Evolutionary conservation across 2,113 vertebrate species (phyloP).

Genomic region (Carollia perspicillata): DNA sequence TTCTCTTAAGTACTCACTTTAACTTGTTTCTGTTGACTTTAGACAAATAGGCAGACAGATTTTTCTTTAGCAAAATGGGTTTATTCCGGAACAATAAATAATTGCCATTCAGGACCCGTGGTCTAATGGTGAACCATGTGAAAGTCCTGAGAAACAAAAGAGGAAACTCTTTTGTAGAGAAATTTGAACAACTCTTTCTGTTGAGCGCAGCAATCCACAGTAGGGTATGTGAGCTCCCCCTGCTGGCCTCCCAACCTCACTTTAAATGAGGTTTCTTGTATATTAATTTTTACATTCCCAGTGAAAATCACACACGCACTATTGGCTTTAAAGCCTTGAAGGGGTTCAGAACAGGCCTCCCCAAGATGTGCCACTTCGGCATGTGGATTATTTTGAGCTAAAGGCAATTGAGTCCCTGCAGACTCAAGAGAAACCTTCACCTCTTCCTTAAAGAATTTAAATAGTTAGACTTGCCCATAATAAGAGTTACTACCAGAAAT

Average conservation of each 20-base stretch:
- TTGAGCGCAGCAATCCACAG: background rate
- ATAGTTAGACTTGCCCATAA: background rate
- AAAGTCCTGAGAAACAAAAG: background rate
- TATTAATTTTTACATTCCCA: background rate
- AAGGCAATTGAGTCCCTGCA: background rate
- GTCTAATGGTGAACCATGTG: background rate
- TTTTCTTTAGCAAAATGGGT: background rate
- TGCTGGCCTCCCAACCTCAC: background rate
- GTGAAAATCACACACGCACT: background rate
- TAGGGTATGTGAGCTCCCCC: background rate
- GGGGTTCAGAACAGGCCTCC: background rate
- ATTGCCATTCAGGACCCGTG: background rate
- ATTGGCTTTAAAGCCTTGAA: background rate
- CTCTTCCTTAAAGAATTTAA: background rate
- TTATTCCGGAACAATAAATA: background rate
- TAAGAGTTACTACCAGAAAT: background rate
- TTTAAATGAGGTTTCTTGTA: background rate
- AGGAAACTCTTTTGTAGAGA: background rate
- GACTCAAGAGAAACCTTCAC: background rate
- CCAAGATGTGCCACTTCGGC: background rate
- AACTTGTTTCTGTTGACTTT: background rate
- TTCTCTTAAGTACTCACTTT: background rate
- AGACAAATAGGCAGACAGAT: background rate
- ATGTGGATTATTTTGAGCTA: background rate
- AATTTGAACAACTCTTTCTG: background rate